phyloP scores from a whole-genome alignment of 2,888 invertebrate species.

The Orchesella flavescens region DNA sequence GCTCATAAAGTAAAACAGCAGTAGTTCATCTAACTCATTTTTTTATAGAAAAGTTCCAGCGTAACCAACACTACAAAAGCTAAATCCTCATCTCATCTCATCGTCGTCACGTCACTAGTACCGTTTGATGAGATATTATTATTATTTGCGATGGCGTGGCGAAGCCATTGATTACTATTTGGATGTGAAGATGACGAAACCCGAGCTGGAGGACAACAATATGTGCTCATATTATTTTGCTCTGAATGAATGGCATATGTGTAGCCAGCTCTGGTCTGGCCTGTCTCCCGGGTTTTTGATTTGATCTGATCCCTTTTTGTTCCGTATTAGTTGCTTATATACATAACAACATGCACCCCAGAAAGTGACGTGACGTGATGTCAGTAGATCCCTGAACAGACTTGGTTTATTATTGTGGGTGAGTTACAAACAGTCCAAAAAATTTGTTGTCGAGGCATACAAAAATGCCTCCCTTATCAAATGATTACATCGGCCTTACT shows the following conservation, averaged over 20 bases:
- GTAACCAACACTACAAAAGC: too few relatives aligned
- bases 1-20: too few relatives aligned
- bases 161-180: conserved; percentile 37
- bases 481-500: conserved; percentile 9
- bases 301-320: conserved; percentile 45
- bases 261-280: not conserved
- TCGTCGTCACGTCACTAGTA: too few relatives aligned
- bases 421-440: conserved; percentile 18
- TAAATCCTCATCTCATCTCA: too few relatives aligned
- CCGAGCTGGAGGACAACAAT: not conserved
- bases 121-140: too few relatives aligned
- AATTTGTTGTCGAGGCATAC: not conserved
- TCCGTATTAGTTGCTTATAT: conserved; percentile 21
- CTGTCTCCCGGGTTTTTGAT: conserved; percentile 16
- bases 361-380: not conserved
- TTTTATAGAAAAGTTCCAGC: too few relatives aligned
- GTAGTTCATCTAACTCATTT: too few relatives aligned
- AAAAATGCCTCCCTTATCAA: not conserved
- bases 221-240: not conserved
- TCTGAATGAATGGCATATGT: not conserved
- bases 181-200: conserved; percentile 33
- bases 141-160: conserved; percentile 9
- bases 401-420: conserved; percentile 40
- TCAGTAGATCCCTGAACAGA: not conserved
- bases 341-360: not conserved